Conservation (phyloP, 2,888 invertebrate species). For the Girardia tigrina region DNA sequence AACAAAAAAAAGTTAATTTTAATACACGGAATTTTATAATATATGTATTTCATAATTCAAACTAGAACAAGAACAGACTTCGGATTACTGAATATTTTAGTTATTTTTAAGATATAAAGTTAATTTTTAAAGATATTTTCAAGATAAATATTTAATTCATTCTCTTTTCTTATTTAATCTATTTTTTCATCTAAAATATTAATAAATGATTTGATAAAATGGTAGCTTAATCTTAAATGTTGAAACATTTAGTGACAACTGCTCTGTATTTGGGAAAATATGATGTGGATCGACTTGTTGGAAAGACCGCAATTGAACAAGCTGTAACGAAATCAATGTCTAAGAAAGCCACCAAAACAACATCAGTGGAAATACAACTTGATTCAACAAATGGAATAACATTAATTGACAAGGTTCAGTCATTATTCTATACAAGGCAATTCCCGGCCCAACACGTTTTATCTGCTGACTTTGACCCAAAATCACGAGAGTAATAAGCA, state of each 20-base stretch:
- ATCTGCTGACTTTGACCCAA: not conserved
- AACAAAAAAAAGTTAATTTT: no score
- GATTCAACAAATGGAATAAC: not conserved
- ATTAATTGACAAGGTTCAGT: not conserved
- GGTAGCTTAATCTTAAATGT: no score
- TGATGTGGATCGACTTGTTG: not conserved
- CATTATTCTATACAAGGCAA: not conserved
- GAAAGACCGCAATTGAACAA: not conserved
- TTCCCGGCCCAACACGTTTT: not conserved
- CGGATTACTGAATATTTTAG: not conserved
- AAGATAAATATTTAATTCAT: no score
- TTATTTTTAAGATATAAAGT: not conserved
- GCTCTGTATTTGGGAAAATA: constrained; percentile 13
- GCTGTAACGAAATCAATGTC: not conserved
- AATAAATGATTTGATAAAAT: no score
- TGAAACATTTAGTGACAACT: not conserved
- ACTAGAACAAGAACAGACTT: not conserved
- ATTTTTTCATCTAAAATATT: no score
- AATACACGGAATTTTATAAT: no score
- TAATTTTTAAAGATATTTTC: no score
- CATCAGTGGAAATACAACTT: not conserved
- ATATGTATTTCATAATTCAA: no score
- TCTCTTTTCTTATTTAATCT: no score
- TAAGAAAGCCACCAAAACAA: not conserved
- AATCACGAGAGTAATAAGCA: not conserved